Base-by-base conservation (phyloP, 2,113 vertebrate genomes). In the Dermatemys mawii region DNA sequence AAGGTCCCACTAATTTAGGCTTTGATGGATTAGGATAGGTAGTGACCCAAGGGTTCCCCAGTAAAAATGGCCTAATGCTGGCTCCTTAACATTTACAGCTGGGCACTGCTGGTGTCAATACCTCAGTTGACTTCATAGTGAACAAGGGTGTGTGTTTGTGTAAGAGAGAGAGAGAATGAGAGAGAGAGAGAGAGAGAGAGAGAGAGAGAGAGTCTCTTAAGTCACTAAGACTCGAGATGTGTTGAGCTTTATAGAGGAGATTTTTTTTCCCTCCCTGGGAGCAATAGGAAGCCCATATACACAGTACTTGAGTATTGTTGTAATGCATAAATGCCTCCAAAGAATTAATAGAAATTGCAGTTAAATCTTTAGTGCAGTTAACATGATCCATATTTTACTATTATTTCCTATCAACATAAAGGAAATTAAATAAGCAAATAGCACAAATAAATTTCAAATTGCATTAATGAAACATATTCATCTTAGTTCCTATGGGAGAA, bases 341-440 rank as follows among this genome's bases (percentile, higher is more conserved):
- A 44, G 60, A 90, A 88, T 78, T 94, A 92, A 92, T 5, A 95
- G 84, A 85, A 90, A 94, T 70, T 54, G 9, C 67, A 90, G 35
- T 84, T 63, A 83, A 95, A 88, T 80, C 55, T 55, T 78, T 83
- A 83, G 76, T 84, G 88, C 88, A 78, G 92, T 81, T 93, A 83
- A 91, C 91, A 85, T 27, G 88, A 90, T 97, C 86, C 10, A 51
- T 90, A 81, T 83, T 51, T 6, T 49, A 86, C 84, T 85, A 78
- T 35, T 93, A 84, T 81, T 17, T 60, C 93, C 60, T n/a, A 90
- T 70, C 76, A 93, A 87, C 70, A 83, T 94, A 70, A 87, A 73
- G 53, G 81, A 84, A 96, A 90, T 67, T 55, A 92, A 85, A 84
- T 82, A 84, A 78, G 54, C n/a, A 84, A 93, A 94, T 51, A 67